phyloP scores from a whole-genome alignment of 2,797 vertebrate species.

The Ispidina lecontei region DNA sequence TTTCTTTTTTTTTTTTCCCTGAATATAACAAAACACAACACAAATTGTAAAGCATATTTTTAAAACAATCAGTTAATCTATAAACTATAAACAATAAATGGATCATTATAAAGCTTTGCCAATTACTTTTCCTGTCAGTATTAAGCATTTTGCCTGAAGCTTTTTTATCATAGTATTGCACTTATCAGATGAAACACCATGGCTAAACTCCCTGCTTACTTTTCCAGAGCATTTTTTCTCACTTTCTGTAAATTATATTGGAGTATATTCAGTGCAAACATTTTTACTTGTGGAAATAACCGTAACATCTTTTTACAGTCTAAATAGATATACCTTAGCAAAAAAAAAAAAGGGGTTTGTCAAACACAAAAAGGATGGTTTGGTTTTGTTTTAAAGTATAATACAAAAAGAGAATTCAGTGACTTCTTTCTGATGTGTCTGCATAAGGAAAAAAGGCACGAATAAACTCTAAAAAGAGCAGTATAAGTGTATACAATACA shows the following conservation, averaged over 20 bases:
- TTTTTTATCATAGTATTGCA: slow-evolving; percentile 42
- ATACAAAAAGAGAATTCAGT: slow-evolving; percentile 19
- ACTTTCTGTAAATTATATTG: slow-evolving; percentile 39
- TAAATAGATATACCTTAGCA: slow-evolving; percentile 15
- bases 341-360: not conserved
- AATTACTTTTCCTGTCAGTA: slow-evolving; percentile 55
- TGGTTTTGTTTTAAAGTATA: slow-evolving; percentile 37
- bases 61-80: slow-evolving; percentile 2
- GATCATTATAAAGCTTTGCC: slow-evolving; percentile 25
- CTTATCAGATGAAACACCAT: slow-evolving; percentile 63
- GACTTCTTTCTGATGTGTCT: slow-evolving; percentile 19
- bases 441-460: not conserved
- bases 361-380: slow-evolving; percentile 13
- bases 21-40: not conserved
- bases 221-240: slow-evolving; percentile 29
- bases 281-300: not conserved
- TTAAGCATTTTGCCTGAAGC: slow-evolving; percentile 66
- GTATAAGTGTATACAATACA: not conserved
- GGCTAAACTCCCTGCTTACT: slow-evolving; percentile 57
- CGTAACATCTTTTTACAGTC: slow-evolving; percentile 19
- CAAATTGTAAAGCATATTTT: not conserved
- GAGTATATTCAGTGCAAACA: not conserved
- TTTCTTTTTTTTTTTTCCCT: not conserved
- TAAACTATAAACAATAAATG: slow-evolving; percentile 4
- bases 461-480: not conserved